These are phyloP conservation scores for Phalacrocorax brasilianus DNA, from an alignment of 2,113 vertebrate genomes.

Conservation along the genomic window DNA sequence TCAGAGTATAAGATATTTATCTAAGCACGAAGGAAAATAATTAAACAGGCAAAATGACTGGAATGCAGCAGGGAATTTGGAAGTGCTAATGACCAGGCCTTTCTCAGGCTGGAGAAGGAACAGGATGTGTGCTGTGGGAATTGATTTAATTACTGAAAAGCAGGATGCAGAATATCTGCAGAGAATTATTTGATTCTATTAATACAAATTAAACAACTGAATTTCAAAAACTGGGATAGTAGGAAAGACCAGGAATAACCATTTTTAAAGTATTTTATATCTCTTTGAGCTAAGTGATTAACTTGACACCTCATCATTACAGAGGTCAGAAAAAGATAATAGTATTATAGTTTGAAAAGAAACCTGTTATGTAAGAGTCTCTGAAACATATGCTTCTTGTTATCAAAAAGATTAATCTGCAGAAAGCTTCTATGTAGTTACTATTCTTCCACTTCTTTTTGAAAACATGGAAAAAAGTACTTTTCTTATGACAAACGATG, in stretches of 20 bases:
- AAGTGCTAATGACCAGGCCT: background rate
- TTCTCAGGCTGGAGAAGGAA: background rate
- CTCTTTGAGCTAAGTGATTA: background rate
- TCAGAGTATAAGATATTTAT: background rate
- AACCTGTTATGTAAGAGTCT: background rate
- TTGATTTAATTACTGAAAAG: background rate
- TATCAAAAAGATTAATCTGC: background rate
- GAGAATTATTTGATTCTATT: background rate
- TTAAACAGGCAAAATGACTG: background rate
- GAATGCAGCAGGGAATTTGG: background rate
- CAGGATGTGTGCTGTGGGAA: background rate
- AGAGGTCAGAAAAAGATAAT: background rate
- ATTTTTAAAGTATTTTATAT: background rate
- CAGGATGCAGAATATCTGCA: background rate
- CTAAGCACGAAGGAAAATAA: background rate
- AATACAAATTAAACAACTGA: background rate
- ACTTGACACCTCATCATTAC: background rate
- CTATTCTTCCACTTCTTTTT: background rate
- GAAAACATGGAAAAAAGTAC: background rate
- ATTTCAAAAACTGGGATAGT: background rate
- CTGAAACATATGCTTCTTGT: background rate
- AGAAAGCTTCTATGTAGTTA: background rate
- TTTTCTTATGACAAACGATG: background rate
- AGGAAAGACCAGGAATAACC: background rate
- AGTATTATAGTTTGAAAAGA: background rate